A percentile compares a stretch with the other conserved stretches of the same genome.
These are phyloP conservation scores for Trachelus iudaicus DNA, from an alignment of 2,888 invertebrate genomes.

Conservation along the genomic window DNA sequence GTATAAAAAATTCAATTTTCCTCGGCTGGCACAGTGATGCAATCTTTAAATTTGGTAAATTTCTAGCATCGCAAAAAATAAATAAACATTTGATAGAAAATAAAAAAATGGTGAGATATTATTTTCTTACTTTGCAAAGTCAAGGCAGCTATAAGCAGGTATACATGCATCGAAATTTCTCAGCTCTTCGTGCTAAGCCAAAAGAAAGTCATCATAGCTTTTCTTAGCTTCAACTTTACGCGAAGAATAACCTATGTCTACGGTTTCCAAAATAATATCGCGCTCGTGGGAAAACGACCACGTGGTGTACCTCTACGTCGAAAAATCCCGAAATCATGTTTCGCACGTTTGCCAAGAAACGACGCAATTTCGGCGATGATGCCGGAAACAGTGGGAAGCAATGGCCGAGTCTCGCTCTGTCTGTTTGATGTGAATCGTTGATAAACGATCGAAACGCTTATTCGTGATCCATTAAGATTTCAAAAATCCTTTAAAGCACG, in stretches of 20 bases:
- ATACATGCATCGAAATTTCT: neutral
- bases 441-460: neutral
- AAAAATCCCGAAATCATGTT: neutral
- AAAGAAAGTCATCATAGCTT: neutral
- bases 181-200: neutral
- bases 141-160: neutral
- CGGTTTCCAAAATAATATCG: neutral
- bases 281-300: neutral
- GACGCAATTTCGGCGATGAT: slow-evolving; percentile 48
- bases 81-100: neutral
- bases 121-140: neutral
- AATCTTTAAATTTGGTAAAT: neutral
- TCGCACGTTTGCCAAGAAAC: slow-evolving; percentile 41
- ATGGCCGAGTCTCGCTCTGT: neutral
- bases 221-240: neutral
- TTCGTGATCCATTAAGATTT: neutral
- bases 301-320: neutral
- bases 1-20: neutral
- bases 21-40: no score
- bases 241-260: neutral
- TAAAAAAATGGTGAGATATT: neutral
- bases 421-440: neutral
- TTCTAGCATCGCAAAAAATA: neutral
- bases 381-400: slow-evolving; percentile 32
- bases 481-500: neutral